Base-by-base conservation (phyloP, 2,888 invertebrate genomes). In the Tetragonula carbonaria region DNA sequence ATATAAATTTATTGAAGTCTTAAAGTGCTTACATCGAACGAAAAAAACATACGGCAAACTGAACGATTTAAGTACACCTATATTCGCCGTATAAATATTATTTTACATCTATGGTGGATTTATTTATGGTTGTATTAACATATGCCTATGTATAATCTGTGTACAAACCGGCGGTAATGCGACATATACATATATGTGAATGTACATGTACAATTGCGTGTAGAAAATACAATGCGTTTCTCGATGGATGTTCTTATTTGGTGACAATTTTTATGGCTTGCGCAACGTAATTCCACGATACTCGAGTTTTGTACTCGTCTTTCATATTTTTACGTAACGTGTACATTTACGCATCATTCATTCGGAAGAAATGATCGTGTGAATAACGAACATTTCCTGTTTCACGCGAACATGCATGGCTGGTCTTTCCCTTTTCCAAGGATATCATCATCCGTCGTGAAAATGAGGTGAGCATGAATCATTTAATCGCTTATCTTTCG, bases 1-100 rank as follows among this genome's bases (percentile, higher is more conserved):
- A 91, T 92, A 92, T 80, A 92, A 92, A 92, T 92, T 92, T 92
- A 92, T 92, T 92, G 89, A 90, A 91, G 90, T 91, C 80, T 87
- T 84, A n/a, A 82, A 84, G 82, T 87, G 83, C 82, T 88, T 84
- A 86, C 88, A 51, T 71, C 82, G 50, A 84, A 88, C 80, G 83
- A 74, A 89, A 82, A 28, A 88, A 82, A 67, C 73, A 77, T 86
- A 86, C 74, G 82, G 76, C 73, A 79, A 84, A 73, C 74, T 74
- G 71, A 85, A 86, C 80, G 63, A 86, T 80, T 74, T 78, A 84
- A 85, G 83, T 84, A 83, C 78, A 79, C 71, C 75, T 88, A 85
- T 55, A 78, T 68, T 85, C 78, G 63, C 71, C 78, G 79, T 88
- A 86, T 86, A 87, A 82, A 87, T 88, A 86, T 66, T 87, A 85